Evolutionary conservation across 2,113 vertebrate species (phyloP).

Genomic region (Hippocampus barbouri): DNA sequence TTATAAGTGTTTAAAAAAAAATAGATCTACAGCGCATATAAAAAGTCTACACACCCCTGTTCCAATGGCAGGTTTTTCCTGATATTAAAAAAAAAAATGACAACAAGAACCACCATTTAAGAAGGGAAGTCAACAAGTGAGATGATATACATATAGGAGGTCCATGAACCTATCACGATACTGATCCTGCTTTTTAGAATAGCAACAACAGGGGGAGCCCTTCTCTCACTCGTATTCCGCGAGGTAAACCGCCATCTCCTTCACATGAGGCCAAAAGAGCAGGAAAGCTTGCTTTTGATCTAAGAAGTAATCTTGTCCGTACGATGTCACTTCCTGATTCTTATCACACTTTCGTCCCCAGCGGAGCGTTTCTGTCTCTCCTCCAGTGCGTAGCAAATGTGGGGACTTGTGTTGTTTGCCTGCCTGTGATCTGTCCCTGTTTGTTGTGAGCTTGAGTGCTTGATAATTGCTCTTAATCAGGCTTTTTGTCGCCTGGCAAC

Average conservation of each 20-base stretch:
- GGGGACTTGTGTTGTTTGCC: constrained; percentile 55
- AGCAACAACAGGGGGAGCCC: constrained; percentile 56
- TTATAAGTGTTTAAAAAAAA: neutral
- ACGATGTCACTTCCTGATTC: neutral
- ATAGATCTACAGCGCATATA: too few relatives aligned
- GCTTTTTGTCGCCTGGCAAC: constrained; percentile 82
- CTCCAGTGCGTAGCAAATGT: constrained; percentile 22
- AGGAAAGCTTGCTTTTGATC: too few relatives aligned
- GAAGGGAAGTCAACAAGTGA: too few relatives aligned
- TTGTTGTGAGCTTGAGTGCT: constrained; percentile 63
- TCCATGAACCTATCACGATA: too few relatives aligned
- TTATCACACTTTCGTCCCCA: constrained; percentile 3
- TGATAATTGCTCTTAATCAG: constrained; percentile 73
- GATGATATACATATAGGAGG: too few relatives aligned
- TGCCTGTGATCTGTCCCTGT: constrained; percentile 46
- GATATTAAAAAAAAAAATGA: too few relatives aligned
- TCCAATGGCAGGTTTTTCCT: neutral
- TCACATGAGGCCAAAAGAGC: neutral
- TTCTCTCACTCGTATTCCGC: constrained; percentile 24
- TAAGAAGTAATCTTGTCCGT: too few relatives aligned
- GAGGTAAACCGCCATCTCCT: neutral
- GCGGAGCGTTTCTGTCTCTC: neutral
- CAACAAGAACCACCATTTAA: too few relatives aligned
- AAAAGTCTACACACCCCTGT: neutral
- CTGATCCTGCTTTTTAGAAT: neutral